Percentiles rank a stretch among this genome's conserved stretches.
These are phyloP conservation scores for Cataglyphis cursor DNA, from an alignment of 2,888 invertebrate genomes.

Conservation along the genomic window DNA sequence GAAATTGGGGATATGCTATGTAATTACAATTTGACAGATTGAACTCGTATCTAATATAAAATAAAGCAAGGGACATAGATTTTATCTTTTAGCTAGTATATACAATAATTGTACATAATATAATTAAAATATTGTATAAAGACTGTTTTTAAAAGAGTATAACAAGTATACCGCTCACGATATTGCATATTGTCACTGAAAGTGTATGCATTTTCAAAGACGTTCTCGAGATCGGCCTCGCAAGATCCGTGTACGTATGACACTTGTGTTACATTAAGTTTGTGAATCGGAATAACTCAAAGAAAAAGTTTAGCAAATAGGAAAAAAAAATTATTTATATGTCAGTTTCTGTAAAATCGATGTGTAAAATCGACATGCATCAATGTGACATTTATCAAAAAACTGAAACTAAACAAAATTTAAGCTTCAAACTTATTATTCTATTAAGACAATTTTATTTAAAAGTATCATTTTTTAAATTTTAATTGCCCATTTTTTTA, in stretches of 20 bases:
- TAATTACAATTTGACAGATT: constrained; percentile 63
- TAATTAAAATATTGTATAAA: constrained; percentile 85
- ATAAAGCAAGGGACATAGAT: constrained; percentile 69
- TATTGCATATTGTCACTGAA: constrained; percentile 53
- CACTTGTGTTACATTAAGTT: constrained; percentile 1
- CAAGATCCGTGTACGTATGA: constrained; percentile 21
- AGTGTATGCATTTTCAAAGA: constrained; percentile 36
- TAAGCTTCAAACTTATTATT: not conserved
- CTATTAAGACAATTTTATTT: not conserved
- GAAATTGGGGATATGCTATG: constrained; percentile 60
- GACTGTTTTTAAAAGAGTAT: constrained; percentile 81
- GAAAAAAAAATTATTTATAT: not conserved
- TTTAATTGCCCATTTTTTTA: too few species aligned
- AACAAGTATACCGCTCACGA: constrained; percentile 64
- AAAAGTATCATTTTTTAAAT: not conserved
- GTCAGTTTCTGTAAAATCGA: not conserved
- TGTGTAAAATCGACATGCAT: not conserved
- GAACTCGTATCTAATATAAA: constrained; percentile 60
- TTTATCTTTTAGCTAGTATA: constrained; percentile 81
- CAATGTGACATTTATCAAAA: not conserved
- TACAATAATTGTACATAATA: constrained; percentile 83
- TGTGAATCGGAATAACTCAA: not conserved
- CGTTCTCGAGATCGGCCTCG: constrained; percentile 49
- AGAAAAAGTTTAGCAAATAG: not conserved
- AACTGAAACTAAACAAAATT: not conserved